Evolutionary conservation across 2,888 invertebrate species (phyloP), one percentile per base, ranked within the genome.

Genomic region (Heteropelma amictum): DNA sequence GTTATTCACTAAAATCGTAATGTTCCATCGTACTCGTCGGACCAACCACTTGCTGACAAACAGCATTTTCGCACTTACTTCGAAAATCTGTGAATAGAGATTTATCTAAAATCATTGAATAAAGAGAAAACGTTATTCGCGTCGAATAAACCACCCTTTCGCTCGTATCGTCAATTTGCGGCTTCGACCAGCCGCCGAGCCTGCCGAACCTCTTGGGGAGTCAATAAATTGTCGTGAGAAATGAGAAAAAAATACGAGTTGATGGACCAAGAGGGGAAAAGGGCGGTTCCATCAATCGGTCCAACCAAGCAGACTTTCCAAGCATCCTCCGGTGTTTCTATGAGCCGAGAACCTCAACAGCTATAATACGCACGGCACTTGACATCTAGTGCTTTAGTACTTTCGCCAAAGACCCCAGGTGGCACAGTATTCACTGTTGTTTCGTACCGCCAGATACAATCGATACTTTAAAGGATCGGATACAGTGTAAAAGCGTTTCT

Each of bases 391-490:
- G 42, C 63, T 47, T 49, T n/a, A n/a, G n/a, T n/a, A n/a, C n/a
- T n/a, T n/a, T n/a, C n/a, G 63, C 63, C 54, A 71, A 71, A 63
- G 67, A 51, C 75, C n/a, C n/a, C 71, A 71, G 75, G 71, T 75
- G 75, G 63, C 64, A 21, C 8, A n/a, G 60, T 61, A 56, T 45
- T 67, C 51, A 67, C 75, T 51, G 49, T 67, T 17, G 40, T 12
- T 6, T 23, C 26, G 19, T 47, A 42, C 28, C 5, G 38, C 30
- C 30, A 65, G 75, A 71, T 75, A 75, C 71, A 42, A 75, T 75
- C 67, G 75, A 75, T 75, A 63, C 71, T 71, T 61, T 51, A 71
- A 63, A 75, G 67, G 51, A 56, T 63, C 56, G 67, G 75, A 75
- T 71, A 67, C n/a, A 65, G 1, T 26, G 21, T 17, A 49, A 21